Base-by-base conservation (phyloP, 2,113 vertebrate genomes). In the Hemicordylus capensis region DNA sequence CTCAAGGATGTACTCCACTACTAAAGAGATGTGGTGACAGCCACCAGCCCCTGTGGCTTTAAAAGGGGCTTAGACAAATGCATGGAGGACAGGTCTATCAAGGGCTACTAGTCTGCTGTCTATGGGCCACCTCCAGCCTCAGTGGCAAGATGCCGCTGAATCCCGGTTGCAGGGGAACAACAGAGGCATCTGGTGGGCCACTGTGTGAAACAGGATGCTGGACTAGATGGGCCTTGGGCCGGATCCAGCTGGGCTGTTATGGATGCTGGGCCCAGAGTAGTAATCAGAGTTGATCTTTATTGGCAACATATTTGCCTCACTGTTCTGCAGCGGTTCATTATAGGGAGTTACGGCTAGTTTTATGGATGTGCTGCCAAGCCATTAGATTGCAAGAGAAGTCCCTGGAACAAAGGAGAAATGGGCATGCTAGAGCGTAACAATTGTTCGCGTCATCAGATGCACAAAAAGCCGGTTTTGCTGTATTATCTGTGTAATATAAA, bases 381-480 rank as follows among this genome's bases (percentile, higher is more conserved):
- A 44, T n/a, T 74, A 69, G 56, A 59, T 54, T n/a, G 67, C 75
- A 19, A 85, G 51, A 24, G 12, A 1, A 56, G 22, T 76, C 72
- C 31, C 76, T 9, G 44, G 54, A 56, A 84, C 48, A 9, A 2
- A 48, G 22, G 31, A 42, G 14, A 76, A 28, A 67, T 14, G n/a
- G 24, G 14, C n/a, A n/a, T 76, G 56, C 4, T 66, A 5, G 44
- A 11, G 42, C 11, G 22, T 31, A 28, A 34, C 79, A 19, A 83
- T 72, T 69, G 39, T n/a, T n/a, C 70, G 10, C 31, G 64, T 34
- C 20, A 7, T 46, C n/a, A 58, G 8, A 37, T 1, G 48, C 8
- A 28, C 37, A 6, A 5, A 0, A 46, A 73, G 4, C 9, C 26
- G 6, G n/a, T 0, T 1, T 73, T 76, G 0, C 64, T 66, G 4